These are phyloP conservation scores for Lagopus muta DNA, from an alignment of 2,113 vertebrate genomes.

Conservation along the genomic window DNA sequence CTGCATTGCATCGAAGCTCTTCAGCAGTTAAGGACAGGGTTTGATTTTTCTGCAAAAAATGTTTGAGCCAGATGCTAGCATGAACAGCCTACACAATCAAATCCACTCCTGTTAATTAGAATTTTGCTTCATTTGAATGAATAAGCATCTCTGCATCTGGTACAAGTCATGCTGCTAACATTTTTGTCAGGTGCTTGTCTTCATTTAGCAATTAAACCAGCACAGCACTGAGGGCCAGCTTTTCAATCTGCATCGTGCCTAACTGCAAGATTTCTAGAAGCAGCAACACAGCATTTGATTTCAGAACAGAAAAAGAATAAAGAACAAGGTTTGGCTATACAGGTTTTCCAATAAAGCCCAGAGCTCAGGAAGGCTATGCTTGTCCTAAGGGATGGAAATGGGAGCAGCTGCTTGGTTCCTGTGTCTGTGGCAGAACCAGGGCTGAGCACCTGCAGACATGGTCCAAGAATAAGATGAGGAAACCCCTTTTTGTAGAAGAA, in stretches of 20 bases:
- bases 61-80: neutral
- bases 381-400: accelerated
- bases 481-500: neutral
- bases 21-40: neutral
- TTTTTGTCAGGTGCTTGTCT: conserved; percentile 34
- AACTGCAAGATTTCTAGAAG: neutral
- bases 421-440: neutral
- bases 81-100: conserved; percentile 19
- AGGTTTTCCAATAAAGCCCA: neutral
- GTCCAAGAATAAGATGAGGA: neutral
- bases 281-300: neutral
- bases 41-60: neutral
- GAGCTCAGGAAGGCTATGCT: neutral
- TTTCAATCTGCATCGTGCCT: neutral
- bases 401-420: neutral
- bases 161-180: conserved; percentile 24
- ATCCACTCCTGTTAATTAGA: conserved; percentile 27
- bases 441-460: neutral
- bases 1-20: neutral
- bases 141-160: conserved; percentile 41
- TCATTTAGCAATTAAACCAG: conserved; percentile 47
- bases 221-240: neutral
- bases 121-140: conserved; percentile 29
- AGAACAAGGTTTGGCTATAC: neutral
- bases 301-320: neutral